Evolutionary conservation across 2,797 vertebrate species (phyloP), one percentile per base, ranked within the genome.

Genomic region (Oreochromis grahami): DNA sequence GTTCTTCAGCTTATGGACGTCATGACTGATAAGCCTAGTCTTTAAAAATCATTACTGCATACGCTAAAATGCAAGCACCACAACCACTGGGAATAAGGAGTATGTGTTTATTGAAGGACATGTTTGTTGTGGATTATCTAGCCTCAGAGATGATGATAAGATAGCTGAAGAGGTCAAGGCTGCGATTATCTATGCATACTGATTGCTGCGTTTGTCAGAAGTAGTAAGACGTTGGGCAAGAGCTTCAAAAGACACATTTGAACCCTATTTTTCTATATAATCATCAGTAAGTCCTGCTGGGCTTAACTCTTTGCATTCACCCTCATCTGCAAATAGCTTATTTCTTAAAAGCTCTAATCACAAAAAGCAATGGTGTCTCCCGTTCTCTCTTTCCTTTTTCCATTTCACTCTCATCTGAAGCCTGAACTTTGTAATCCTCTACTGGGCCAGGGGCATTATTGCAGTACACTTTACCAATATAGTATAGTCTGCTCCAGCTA

Each of bases 71-170:
- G 1, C 38, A 43, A 52, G 58, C 79, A 80, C 13, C 41, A 29
- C 56, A 32, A 12, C 70, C 70, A 55, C 50, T 34, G 51, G 76
- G 21, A 52, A 24, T 17, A 48, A 80, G 56, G 48, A 34, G 63
- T 52, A 76, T 87, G 79, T 82, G 82, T 82, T 50, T 91, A 68
- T 88, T 91, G 80, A 92, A 91, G 88, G 89, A 92, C 86, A 84
- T 41, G 70, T 74, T 74, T 74, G 45, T 56, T 89, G 86, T 86
- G 93, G 91, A 93, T 94, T 95, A 93, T 95, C 89, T 84, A 81
- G 82, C 79, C 85, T 50, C 58, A 84, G 63, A 90, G 90, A 94
- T 94, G 82, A 82, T 93, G 94, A 95, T 96, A 94, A 95, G 94
- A 95, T 94, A 90, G 83, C 84, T 80, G 87, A 78, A 87, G 79